A percentile compares a stretch with the other conserved stretches of the same genome.
These are phyloP conservation scores for Ceyx cyanopectus DNA, from an alignment of 2,113 vertebrate genomes.

Conservation along the genomic window DNA sequence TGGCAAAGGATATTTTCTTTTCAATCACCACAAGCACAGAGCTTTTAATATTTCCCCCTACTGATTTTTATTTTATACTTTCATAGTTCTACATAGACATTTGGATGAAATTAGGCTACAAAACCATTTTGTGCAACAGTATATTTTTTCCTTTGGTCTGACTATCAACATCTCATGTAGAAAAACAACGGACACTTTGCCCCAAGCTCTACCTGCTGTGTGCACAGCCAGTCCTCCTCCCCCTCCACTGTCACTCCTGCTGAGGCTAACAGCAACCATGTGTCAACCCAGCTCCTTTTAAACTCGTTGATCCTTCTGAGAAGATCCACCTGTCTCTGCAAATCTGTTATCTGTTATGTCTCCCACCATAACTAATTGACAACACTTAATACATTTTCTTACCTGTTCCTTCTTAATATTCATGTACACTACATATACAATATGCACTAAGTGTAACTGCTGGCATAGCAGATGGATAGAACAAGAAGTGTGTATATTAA, in stretches of 20 bases:
- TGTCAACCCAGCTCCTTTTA: conserved; percentile 42
- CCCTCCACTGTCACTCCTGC: conserved; percentile 16
- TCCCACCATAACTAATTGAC: conserved; percentile 19
- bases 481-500: background rate
- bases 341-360: conserved; percentile 43
- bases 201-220: conserved; percentile 36
- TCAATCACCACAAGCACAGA: background rate
- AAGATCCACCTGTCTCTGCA: background rate
- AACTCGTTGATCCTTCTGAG: conserved; percentile 5
- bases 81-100: background rate
- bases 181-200: background rate
- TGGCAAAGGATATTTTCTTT: background rate
- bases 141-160: background rate
- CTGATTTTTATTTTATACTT: background rate
- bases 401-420: conserved; percentile 17
- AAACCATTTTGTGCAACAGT: background rate
- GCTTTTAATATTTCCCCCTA: background rate
- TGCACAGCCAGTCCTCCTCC: background rate
- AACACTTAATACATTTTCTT: conserved; percentile 5
- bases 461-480: background rate
- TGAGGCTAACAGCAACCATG: conserved; percentile 33
- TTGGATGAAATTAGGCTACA: background rate
- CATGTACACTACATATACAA: background rate
- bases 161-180: background rate
- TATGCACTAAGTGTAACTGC: background rate